A percentile compares a stretch with the other conserved stretches of the same genome.
Conservation (phyloP, 1,140 invertebrate genomes). For the Pollicipes pollicipes region DNA sequence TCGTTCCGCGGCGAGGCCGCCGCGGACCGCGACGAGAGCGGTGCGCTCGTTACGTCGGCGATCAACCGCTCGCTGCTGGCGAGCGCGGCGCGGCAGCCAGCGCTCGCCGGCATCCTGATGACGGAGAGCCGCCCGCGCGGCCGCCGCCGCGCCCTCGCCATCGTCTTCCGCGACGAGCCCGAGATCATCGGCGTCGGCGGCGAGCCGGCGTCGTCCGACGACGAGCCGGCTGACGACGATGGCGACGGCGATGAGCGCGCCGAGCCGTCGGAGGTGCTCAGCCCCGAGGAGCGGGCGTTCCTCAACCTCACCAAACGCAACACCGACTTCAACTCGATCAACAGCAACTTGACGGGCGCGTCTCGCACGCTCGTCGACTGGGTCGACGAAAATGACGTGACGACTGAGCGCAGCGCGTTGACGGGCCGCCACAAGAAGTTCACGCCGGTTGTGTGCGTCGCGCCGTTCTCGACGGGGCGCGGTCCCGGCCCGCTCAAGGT, state of each 20-base stretch:
- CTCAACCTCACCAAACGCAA: constrained; percentile 60
- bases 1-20: constrained; percentile 1
- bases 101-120: constrained; percentile 6
- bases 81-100: neutral
- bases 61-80: constrained; percentile 12
- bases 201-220: constrained; percentile 41
- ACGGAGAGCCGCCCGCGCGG: constrained; percentile 10
- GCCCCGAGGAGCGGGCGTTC: constrained; percentile 46
- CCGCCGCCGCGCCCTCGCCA: constrained; percentile 13
- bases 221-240: constrained; percentile 29
- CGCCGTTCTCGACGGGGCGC: constrained; percentile 40
- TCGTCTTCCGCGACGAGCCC: constrained; percentile 37
- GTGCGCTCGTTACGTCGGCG: constrained; percentile 15
- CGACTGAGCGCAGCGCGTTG: neutral
- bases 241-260: constrained; percentile 34
- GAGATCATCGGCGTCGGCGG: constrained; percentile 69
- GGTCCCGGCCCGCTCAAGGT: constrained; percentile 11
- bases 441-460: constrained; percentile 48
- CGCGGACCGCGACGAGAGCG: constrained; percentile 13
- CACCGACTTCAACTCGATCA: constrained; percentile 70
- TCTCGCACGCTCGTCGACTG: neutral
- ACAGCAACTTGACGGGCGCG: constrained; percentile 35
- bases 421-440: constrained; percentile 12
- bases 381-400: neutral
- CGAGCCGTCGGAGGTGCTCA: constrained; percentile 19